These are phyloP conservation scores for Clarias macrocephalus DNA, from an alignment of 2,113 vertebrate genomes.

Conservation along the genomic window DNA sequence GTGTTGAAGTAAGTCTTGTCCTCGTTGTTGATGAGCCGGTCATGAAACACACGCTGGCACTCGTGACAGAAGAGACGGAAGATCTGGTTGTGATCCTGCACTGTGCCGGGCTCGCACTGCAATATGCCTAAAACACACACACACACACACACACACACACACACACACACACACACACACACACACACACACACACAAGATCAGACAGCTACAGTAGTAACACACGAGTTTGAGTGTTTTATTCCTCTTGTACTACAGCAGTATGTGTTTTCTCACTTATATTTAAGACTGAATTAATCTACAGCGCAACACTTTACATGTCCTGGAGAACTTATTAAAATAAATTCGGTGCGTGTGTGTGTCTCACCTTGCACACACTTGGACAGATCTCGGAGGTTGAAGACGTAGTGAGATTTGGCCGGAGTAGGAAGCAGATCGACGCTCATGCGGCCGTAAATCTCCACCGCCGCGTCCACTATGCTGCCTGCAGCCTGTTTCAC, in stretches of 20 bases:
- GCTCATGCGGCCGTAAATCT: conserved; percentile 85
- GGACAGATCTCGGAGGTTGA: conserved; percentile 86
- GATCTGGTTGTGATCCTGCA: conserved; percentile 78
- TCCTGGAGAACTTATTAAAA: too few species aligned
- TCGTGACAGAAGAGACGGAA: conserved; percentile 85
- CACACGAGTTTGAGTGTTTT: background rate
- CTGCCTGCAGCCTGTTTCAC: conserved; percentile 74
- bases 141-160: too few species aligned
- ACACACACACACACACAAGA: background rate
- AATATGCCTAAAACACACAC: conserved; percentile 61
- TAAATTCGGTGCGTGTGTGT: background rate
- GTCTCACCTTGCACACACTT: conserved; percentile 84
- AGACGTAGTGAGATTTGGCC: conserved; percentile 87
- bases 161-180: background rate
- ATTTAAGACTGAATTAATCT: background rate
- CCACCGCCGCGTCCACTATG: conserved; percentile 83
- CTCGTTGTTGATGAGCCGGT: conserved; percentile 81
- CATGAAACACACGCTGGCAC: conserved; percentile 82
- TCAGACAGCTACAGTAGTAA: too few species aligned
- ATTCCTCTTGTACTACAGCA: background rate
- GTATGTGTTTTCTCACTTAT: background rate
- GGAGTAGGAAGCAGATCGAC: conserved; percentile 86
- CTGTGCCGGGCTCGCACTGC: conserved; percentile 74
- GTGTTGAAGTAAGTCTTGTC: conserved; percentile 82
- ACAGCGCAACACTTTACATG: too few species aligned